These are phyloP conservation scores for Epiblema foenella DNA, from an alignment of 2,888 invertebrate genomes.

Conservation along the genomic window DNA sequence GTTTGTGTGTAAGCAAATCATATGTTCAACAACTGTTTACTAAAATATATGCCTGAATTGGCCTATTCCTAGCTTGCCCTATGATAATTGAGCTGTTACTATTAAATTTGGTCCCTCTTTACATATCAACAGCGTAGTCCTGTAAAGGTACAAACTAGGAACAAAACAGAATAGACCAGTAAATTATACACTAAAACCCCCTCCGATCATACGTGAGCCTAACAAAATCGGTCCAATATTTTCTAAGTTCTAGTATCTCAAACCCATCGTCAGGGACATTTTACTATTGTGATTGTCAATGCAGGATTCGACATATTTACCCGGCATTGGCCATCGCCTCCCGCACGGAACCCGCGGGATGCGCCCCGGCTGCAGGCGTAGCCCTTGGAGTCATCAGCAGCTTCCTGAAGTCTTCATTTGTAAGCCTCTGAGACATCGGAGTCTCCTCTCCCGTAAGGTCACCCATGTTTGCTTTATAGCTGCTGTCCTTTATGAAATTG, in stretches of 20 bases:
- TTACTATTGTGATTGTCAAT: too few species aligned
- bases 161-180: neutral
- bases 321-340: slow-evolving; percentile 89
- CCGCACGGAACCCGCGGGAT: slow-evolving; percentile 86
- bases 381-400: slow-evolving; percentile 97
- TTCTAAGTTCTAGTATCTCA: neutral
- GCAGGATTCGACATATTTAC: slow-evolving; percentile 58
- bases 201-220: neutral
- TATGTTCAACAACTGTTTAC: neutral
- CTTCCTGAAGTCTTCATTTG: slow-evolving; percentile 98
- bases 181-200: neutral
- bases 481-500: neutral
- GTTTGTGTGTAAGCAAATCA: neutral
- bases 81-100: too few species aligned
- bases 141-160: neutral
- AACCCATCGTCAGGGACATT: neutral
- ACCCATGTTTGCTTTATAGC: slow-evolving; percentile 70
- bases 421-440: slow-evolving; percentile 91
- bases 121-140: neutral
- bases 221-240: neutral
- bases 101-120: too few species aligned
- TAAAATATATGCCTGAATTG: too few species aligned
- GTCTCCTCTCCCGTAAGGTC: slow-evolving; percentile 83
- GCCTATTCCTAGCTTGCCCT: too few species aligned
- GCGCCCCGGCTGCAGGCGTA: slow-evolving; percentile 84